Conservation (phyloP, 2,797 vertebrate genomes). For the Neopelma chrysocephalum region DNA sequence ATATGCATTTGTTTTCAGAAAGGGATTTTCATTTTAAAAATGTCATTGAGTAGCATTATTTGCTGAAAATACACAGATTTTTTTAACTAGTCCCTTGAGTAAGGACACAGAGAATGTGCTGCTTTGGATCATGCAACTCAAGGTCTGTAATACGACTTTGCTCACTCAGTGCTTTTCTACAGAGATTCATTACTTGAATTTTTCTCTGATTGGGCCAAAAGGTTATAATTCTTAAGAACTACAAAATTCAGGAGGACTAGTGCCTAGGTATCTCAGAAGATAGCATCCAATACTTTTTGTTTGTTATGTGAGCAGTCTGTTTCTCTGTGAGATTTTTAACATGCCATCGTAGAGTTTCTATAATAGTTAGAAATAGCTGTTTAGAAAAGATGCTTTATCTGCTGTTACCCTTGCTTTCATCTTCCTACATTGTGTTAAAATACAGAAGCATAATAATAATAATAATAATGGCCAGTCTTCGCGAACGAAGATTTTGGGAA, state of each 20-base stretch:
- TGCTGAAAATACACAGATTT: background rate
- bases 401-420: background rate
- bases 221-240: background rate
- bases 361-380: constrained; percentile 5
- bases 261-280: background rate
- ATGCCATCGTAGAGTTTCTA: background rate
- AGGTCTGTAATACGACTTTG: background rate
- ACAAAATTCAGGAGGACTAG: background rate
- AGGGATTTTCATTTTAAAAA: background rate
- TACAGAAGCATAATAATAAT: background rate
- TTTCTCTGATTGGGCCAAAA: background rate
- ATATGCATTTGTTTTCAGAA: background rate
- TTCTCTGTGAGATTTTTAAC: background rate
- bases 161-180: background rate
- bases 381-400: constrained; percentile 1
- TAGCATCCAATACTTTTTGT: background rate
- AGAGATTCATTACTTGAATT: background rate
- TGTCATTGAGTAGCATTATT: background rate
- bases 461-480: too few relatives aligned
- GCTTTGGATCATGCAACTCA: background rate
- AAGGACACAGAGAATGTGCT: background rate
- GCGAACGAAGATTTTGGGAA: too few relatives aligned
- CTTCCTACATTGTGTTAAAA: constrained; percentile 38
- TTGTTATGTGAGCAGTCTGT: background rate
- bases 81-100: background rate